Conservation (phyloP, 2,113 vertebrate species). For the Potamarius usumacintae region DNA sequence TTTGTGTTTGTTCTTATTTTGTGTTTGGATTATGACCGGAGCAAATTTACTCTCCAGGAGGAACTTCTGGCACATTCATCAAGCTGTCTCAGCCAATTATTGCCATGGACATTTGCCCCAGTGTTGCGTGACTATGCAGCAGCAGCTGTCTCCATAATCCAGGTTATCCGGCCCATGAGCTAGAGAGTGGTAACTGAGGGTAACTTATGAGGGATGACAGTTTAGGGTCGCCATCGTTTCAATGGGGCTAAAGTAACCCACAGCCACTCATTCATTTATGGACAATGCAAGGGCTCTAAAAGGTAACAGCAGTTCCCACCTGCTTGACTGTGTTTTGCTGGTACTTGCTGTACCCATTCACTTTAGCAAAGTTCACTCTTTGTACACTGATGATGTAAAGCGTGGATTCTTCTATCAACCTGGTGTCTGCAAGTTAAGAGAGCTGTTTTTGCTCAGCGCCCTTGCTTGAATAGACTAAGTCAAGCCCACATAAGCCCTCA, state of each 20-base stretch:
- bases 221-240: slow-evolving; percentile 42
- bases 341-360: slow-evolving; percentile 3
- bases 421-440: slow-evolving; percentile 24
- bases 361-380: neutral
- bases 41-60: slow-evolving; percentile 3
- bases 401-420: neutral
- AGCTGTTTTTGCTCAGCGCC: slow-evolving; percentile 5
- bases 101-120: slow-evolving; percentile 36
- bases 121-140: slow-evolving; percentile 58
- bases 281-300: slow-evolving; percentile 17
- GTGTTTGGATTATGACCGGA: neutral
- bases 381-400: slow-evolving; percentile 11
- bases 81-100: slow-evolving; percentile 44
- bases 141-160: slow-evolving; percentile 63
- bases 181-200: slow-evolving; percentile 50
- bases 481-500: slow-evolving; percentile 66
- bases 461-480: slow-evolving; percentile 37
- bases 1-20: neutral
- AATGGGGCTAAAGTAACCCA: slow-evolving; percentile 44
- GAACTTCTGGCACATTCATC: slow-evolving; percentile 44
- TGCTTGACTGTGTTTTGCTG: slow-evolving; percentile 39
- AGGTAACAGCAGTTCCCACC: slow-evolving; percentile 38
- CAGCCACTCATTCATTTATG: slow-evolving; percentile 15
- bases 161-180: slow-evolving; percentile 58
- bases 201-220: slow-evolving; percentile 52